A percentile compares a stretch with the other conserved stretches of the same genome.
Evolutionary conservation across 2,113 vertebrate species (phyloP).

Genomic region (Osmerus mordax): DNA sequence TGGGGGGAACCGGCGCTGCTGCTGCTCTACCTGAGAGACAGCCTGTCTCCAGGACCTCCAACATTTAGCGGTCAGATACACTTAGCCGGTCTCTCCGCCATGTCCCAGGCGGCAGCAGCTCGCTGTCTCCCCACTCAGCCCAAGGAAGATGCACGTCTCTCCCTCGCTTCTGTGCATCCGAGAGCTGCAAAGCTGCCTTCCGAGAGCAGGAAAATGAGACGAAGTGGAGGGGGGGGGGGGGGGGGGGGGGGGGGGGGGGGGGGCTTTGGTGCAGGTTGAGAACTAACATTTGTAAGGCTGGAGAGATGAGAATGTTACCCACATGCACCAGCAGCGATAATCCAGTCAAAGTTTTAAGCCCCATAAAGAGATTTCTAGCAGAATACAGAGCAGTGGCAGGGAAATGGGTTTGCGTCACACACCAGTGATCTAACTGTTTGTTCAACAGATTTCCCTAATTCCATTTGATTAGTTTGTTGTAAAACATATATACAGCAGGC

Average conservation of each 20-base stretch:
- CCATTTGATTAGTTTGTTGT: background rate
- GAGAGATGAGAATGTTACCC: background rate
- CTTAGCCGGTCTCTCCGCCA: too few relatives aligned
- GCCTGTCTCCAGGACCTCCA: background rate
- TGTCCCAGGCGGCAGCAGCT: background rate
- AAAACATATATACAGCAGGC: background rate
- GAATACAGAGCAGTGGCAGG: background rate
- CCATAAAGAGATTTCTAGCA: background rate
- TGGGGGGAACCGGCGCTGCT: background rate
- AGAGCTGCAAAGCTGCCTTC: background rate
- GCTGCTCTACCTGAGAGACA: background rate
- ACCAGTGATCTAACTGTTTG: background rate
- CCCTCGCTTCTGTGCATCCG: background rate
- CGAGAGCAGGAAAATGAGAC: background rate
- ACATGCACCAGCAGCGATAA: background rate
- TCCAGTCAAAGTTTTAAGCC: background rate
- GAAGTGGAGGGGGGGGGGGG: background rate
- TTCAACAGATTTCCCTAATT: constrained; percentile 6
- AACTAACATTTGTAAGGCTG: too few relatives aligned
- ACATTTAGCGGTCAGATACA: background rate
- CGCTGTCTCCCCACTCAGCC: background rate
- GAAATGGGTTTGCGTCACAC: constrained; percentile 2
- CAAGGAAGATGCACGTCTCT: background rate
- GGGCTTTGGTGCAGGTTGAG: background rate
- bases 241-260: background rate